A percentile compares a stretch with the other conserved stretches of the same genome.
These are phyloP conservation scores for Acropternis orthonyx DNA, from an alignment of 2,797 vertebrate species.

Conservation along the genomic window DNA sequence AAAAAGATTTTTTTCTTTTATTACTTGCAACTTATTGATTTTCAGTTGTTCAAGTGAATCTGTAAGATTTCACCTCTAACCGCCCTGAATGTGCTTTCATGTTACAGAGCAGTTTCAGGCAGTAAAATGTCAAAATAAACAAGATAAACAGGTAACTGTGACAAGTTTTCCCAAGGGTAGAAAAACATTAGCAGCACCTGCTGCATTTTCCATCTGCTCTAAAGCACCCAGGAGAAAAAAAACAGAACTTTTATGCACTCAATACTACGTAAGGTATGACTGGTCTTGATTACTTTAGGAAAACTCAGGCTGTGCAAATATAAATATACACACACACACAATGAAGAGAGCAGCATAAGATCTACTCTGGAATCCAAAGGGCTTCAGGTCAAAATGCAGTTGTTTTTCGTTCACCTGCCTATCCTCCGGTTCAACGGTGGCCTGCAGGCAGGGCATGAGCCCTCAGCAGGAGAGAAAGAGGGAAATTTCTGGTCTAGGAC, in stretches of 20 bases:
- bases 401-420: neutral
- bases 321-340: neutral
- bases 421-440: neutral
- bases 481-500: neutral
- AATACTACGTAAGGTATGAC: neutral
- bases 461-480: too few relatives aligned
- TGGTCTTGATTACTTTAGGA: neutral
- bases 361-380: neutral
- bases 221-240: neutral
- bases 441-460: neutral
- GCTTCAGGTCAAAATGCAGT: neutral
- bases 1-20: neutral
- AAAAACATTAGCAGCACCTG: constrained; percentile 5
- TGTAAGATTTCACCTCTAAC: neutral
- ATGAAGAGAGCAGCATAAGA: neutral
- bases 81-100: neutral
- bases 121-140: constrained; percentile 39
- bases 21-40: neutral
- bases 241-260: neutral
- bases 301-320: neutral
- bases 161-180: constrained; percentile 24
- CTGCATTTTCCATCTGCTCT: neutral
- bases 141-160: constrained; percentile 34
- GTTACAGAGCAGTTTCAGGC: neutral
- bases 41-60: neutral